Evolutionary conservation across 2,888 invertebrate species (phyloP).

Genomic region (Baccha elongata): DNA sequence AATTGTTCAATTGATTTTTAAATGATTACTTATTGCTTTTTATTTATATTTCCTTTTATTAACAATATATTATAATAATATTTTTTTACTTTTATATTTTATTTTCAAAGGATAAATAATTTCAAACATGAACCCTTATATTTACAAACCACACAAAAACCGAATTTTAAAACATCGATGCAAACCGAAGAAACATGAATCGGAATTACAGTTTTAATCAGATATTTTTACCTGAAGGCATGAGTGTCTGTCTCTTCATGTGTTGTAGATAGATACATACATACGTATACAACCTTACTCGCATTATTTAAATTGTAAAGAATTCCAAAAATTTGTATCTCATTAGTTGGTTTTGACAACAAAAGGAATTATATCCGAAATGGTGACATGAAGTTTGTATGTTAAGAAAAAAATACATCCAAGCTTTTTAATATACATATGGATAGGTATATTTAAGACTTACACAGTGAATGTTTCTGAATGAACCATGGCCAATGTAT

Average conservation of each 20-base stretch:
- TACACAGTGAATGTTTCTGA: constrained; percentile 2
- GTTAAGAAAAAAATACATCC: constrained; percentile 9
- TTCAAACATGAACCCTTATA: constrained; percentile 21
- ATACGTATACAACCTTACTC: too few species aligned
- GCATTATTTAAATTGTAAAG: too few species aligned
- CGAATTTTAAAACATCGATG: constrained; percentile 49
- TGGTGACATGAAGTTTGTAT: constrained; percentile 59
- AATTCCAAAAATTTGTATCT: constrained; percentile 67
- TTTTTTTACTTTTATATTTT: neutral
- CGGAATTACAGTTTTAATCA: constrained; percentile 52
- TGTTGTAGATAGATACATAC: too few species aligned
- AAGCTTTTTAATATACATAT: constrained; percentile 18
- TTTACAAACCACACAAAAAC: constrained; percentile 13
- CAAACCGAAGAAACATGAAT: constrained; percentile 55
- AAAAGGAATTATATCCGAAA: constrained; percentile 44
- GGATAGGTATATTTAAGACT: neutral
- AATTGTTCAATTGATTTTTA: too few species aligned
- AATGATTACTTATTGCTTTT: too few species aligned
- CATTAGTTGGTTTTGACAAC: constrained; percentile 46
- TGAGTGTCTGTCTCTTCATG: neutral
- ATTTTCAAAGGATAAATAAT: constrained; percentile 23
- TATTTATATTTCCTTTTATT: too few species aligned
- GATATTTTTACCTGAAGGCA: constrained; percentile 49
- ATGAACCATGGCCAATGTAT: constrained; percentile 40
- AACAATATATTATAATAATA: too few species aligned